Base-by-base conservation (phyloP, 2,888 invertebrate species). In the Thysanoteuthis rhombus region DNA sequence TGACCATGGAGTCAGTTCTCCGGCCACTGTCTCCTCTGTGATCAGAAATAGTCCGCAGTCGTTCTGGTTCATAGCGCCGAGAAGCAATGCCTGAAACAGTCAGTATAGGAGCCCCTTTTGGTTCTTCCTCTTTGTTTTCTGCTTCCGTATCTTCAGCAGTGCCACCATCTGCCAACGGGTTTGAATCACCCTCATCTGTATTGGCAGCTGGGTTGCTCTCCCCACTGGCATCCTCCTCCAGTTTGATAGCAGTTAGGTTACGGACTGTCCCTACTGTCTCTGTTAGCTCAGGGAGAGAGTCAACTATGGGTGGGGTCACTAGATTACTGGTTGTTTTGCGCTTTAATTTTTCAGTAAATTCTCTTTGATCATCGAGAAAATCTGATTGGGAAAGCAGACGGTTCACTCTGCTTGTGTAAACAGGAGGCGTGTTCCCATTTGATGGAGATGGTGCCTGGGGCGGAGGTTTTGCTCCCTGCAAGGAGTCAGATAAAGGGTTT, bases 341-440 rank as follows among this genome's bases (percentile, higher is more conserved):
- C 90, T 96, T 96, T 90, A 96, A 94, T 94, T 96, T 96, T 90
- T 96, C 95, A n/a, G 95, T 95, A 94, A 96, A 96, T 94, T 96
- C 96, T 89, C 94, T 95, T 93, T 96, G 95, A 38, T 95, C 95
- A 93, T 96, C 96, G n/a, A 47, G 58, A 38, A 93, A 58, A 28
- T 58, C 93, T 38, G 93, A 93, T 38, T 93, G 93, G 22, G 93
- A 93, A 28, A 93, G 58, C n/a, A 92, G 12, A 38, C 93, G 47
- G 52, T 58, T 93, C 19, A 58, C 58, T 93, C 93, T 47, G 39
- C 93, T 52, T 19, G 93, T 58, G 58, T 58, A 93, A 8, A 45
- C 38, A 92, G 92, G 32, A 16, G 93, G 12, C 4, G 39, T 38
- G 38, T 39, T 93, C 5, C 93, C 47, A 47, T 93, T 93, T 40